These are phyloP conservation scores for Drosophila mimetica DNA, from an alignment of 2,888 invertebrate genomes.

Conservation along the genomic window DNA sequence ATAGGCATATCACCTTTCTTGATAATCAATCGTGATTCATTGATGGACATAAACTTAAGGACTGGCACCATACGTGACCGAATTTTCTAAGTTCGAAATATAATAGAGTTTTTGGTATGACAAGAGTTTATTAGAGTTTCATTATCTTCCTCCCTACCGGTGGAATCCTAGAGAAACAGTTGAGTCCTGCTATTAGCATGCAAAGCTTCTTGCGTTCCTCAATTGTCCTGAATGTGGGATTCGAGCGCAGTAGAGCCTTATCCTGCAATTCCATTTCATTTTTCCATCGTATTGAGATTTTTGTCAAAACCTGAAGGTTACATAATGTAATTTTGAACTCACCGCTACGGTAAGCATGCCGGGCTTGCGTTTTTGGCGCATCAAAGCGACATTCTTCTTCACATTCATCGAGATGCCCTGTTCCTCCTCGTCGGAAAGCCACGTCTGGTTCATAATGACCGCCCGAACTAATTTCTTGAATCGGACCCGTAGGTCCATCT, in stretches of 20 bases:
- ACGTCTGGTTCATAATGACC: constrained; percentile 45
- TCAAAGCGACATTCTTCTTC: constrained; percentile 63
- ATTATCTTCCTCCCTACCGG: constrained; percentile 84
- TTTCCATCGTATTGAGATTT: too few species aligned
- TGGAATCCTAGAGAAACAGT: constrained; percentile 88
- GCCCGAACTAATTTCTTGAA: constrained; percentile 51
- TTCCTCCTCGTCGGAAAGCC: constrained; percentile 55
- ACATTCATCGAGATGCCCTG: constrained; percentile 54
- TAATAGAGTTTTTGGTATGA: constrained; percentile 49
- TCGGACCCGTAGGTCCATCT: constrained; percentile 39
- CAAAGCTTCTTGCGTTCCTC: constrained; percentile 87
- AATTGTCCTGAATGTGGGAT: constrained; percentile 85
- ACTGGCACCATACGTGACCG: constrained; percentile 87
- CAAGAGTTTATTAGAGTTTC: too few species aligned
- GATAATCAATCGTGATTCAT: constrained; percentile 87
- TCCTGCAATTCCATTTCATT: constrained; percentile 85
- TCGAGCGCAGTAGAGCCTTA: constrained; percentile 87
- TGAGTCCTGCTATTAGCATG: constrained; percentile 86
- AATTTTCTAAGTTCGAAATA: constrained; percentile 84
- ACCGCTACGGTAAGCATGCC: constrained; percentile 56
- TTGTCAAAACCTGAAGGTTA: too few species aligned
- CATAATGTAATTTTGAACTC: background rate
- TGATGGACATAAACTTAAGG: constrained; percentile 87
- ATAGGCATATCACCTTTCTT: constrained; percentile 87
- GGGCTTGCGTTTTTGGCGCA: constrained; percentile 61